Evolutionary conservation across 2,888 invertebrate genomes (phyloP), one percentile per base, ranked within the genome.

Genomic region (Ornithoptera alexandrae): DNA sequence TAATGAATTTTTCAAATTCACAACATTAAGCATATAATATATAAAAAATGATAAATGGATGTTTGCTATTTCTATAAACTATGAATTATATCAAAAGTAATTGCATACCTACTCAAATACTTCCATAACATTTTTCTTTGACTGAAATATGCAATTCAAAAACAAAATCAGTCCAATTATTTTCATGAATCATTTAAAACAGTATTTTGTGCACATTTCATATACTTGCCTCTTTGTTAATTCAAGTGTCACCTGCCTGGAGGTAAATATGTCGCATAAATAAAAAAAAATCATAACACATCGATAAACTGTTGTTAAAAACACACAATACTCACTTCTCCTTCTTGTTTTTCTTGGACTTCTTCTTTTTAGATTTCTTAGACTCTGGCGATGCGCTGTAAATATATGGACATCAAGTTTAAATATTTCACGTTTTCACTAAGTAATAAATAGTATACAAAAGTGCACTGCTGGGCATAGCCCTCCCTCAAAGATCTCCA

Each of bases 291-390:
- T 62, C 76, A 70, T 71, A 72, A 65, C 71, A 71, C 68, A 72
- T 74, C 72, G 71, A 74, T 71, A 72, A 39, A 67, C 69, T 72
- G 73, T 62, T 70, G 69, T 72, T 61, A 68, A 69, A 30, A 8
- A 72, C 61, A 67, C 71, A 64, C 24, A 68, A 72, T 84, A 93
- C 94, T 93, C 92, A 95, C 96, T 95, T 95, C 77, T 95, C 95
- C 87, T 94, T 95, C 86, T 95, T 95, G 82, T 94, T 94, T 87
- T 95, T 95, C 86, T 96, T 96, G 0, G 95, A 94, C 84, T 96
- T 96, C 90, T 96, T 96, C 94, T 96, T 96, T 90, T 96, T 96
- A 74, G 95, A 92, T 81, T 94, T 95, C 87, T 95, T 96, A 39
- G 94, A 93, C 80, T 96, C 96, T 75, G 95, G 95, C 66, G 96